Percentiles rank a stretch among this genome's conserved stretches.
Evolutionary conservation across 1,140 invertebrate species (phyloP).

Genomic region (Sycophaga agraensis): DNA sequence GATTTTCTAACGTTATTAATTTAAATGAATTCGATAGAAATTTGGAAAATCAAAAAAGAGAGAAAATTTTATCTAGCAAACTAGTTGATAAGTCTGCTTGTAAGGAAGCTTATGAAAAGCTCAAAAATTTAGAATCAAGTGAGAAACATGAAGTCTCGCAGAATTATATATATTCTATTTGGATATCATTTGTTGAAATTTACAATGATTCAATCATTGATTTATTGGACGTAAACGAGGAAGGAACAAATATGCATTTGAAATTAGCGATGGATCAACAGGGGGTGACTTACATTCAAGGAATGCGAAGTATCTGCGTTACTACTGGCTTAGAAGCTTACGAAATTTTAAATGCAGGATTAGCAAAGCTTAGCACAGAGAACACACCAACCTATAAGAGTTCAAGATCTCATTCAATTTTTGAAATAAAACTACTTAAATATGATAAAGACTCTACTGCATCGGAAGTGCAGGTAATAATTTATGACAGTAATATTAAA

Average conservation of each 20-base stretch:
- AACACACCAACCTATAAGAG: constrained; percentile 79
- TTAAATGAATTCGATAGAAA: constrained; percentile 43
- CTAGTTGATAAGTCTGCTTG: constrained; percentile 15
- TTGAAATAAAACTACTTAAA: constrained; percentile 73
- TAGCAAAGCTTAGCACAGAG: constrained; percentile 69
- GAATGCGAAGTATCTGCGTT: constrained; percentile 72
- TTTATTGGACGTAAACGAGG: constrained; percentile 60
- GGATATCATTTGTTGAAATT: constrained; percentile 88
- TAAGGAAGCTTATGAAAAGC: background rate
- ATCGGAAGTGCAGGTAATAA: constrained; percentile 39
- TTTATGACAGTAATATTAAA: too few relatives aligned
- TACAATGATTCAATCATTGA: constrained; percentile 91
- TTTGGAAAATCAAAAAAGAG: constrained; percentile 44
- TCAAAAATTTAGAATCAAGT: background rate
- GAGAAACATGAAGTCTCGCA: background rate
- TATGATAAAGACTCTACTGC: constrained; percentile 34
- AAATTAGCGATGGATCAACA: constrained; percentile 64
- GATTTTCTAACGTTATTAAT: constrained; percentile 48
- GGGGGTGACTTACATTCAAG: constrained; percentile 72
- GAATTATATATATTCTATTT: constrained; percentile 57
- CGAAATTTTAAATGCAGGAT: constrained; percentile 71
- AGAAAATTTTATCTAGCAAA: constrained; percentile 35
- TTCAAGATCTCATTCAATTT: constrained; percentile 83
- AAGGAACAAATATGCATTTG: constrained; percentile 50
- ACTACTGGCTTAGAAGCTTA: constrained; percentile 76